phyloP scores from a whole-genome alignment of 1,140 invertebrate genomes.

The Bacillus rossius region DNA sequence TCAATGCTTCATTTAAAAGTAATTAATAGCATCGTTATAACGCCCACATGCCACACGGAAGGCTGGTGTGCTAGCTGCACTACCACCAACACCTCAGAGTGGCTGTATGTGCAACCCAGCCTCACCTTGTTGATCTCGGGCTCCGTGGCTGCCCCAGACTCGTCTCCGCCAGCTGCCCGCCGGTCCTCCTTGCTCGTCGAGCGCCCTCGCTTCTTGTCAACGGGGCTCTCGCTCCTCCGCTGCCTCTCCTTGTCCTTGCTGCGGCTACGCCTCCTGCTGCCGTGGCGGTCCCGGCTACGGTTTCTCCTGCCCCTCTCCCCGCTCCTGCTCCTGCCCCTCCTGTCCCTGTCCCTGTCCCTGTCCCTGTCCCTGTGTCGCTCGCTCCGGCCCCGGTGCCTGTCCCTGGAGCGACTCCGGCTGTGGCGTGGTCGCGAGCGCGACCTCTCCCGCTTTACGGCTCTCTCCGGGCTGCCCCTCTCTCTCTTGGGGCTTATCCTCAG shows the following conservation, averaged over 20 bases:
- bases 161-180: background rate
- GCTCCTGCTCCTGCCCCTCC: conserved; percentile 23
- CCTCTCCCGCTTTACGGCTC: conserved; percentile 6
- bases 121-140: conserved; percentile 47
- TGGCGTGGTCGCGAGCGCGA: conserved; percentile 27
- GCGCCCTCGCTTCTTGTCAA: conserved; percentile 40
- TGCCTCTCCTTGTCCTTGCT: conserved; percentile 17
- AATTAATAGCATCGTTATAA: too few species aligned
- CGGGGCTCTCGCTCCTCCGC: conserved; percentile 32
- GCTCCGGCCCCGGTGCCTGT: conserved; percentile 8
- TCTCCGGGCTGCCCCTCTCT: background rate
- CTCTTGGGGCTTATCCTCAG: background rate
- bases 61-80: too few species aligned
- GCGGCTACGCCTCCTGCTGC: conserved; percentile 17
- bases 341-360: conserved; percentile 22
- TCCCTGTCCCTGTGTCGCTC: conserved; percentile 24
- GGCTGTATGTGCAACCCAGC: conserved; percentile 30
- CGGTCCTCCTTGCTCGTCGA: conserved; percentile 33
- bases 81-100: too few species aligned
- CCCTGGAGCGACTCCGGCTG: too few species aligned
- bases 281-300: conserved; percentile 29
- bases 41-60: too few species aligned
- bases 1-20: too few species aligned
- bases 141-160: conserved; percentile 38
- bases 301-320: conserved; percentile 32